Base-by-base conservation (phyloP, 1,140 invertebrate species). In the Antheraea mylitta region DNA sequence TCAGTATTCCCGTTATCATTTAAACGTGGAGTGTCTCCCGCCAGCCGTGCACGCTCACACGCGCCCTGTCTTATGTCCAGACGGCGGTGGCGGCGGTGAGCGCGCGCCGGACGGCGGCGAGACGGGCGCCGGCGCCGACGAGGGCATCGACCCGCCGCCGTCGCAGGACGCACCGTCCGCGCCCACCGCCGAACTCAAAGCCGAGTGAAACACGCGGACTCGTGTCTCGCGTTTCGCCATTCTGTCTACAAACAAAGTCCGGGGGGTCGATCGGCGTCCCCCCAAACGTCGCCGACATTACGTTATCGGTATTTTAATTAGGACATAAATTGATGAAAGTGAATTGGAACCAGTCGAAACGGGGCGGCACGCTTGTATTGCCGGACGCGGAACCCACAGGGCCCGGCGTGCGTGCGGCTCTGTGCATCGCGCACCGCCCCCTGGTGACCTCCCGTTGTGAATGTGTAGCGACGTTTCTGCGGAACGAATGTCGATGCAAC, bases 271-370 rank as follows among this genome's bases (percentile, higher is more conserved):
- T 59, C 22, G 10, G 68, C 69, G 71, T 65, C 66, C 70, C 69
- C 67, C 69, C 66, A 45, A 69, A 74, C 75, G 74, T 77, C 78
- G 74, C 75, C 69, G 67, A 75, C 79, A 74, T 83, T 87, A 83
- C 74, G 74, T 80, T 85, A 85, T 87, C 83, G 83, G 80, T 91
- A 89, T 86, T 84, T 82, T 87, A 82, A 85, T 82, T 82, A 87
- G 85, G 85, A 87, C 85, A 81, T 91, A 89, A 91, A 91, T 91
- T 91, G 0, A 87, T 87, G 80, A 77, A 91, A 89, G 87, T 90
- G 85, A 88, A 86, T 77, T 80, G 87, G 64, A 65, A 42, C 64
- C 38, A n/a, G 42, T 19, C 64, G 38, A 42, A 16, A 19, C 64
- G 38, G 38, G 60, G 9, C 11, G 19, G 60, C 13, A 6, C 30